Evolutionary conservation across 1,140 invertebrate genomes (phyloP).

Genomic region (Atta texana): DNA sequence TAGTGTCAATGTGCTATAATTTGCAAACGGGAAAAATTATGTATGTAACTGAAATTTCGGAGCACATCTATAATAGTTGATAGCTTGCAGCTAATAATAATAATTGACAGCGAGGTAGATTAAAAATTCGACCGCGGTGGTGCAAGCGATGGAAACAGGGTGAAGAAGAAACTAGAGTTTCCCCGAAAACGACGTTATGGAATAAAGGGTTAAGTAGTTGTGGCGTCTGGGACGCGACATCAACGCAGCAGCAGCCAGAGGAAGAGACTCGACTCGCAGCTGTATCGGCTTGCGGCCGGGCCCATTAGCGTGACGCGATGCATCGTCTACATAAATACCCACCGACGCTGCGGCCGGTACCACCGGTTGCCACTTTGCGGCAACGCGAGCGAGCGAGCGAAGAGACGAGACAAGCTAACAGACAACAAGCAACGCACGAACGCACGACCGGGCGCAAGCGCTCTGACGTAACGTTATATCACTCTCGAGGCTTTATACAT

Average conservation of each 20-base stretch:
- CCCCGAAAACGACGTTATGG: neutral
- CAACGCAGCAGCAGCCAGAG: conserved; percentile 19
- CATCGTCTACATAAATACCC: conserved; percentile 77
- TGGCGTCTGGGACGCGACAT: conserved; percentile 41
- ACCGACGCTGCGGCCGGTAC: conserved; percentile 66
- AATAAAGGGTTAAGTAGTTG: conserved; percentile 60
- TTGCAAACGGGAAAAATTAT: neutral
- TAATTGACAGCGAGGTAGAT: neutral
- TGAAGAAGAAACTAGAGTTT: conserved; percentile 30
- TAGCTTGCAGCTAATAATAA: too few species aligned
- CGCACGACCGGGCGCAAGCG: conserved; percentile 47
- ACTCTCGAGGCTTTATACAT: conserved; percentile 64
- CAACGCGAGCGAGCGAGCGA: conserved; percentile 50
- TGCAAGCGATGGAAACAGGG: neutral
- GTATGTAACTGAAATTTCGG: neutral
- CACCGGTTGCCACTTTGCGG: conserved; percentile 79
- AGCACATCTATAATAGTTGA: neutral
- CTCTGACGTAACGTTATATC: conserved; percentile 64
- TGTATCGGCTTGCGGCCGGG: conserved; percentile 47
- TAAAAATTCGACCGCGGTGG: neutral
- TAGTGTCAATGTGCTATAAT: neutral
- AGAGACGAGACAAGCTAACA: neutral
- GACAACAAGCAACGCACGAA: neutral
- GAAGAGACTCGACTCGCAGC: conserved; percentile 28
- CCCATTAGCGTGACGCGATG: conserved; percentile 68